Evolutionary conservation across 1,140 invertebrate species (phyloP).

Genomic region (Lordiphosa collinella): DNA sequence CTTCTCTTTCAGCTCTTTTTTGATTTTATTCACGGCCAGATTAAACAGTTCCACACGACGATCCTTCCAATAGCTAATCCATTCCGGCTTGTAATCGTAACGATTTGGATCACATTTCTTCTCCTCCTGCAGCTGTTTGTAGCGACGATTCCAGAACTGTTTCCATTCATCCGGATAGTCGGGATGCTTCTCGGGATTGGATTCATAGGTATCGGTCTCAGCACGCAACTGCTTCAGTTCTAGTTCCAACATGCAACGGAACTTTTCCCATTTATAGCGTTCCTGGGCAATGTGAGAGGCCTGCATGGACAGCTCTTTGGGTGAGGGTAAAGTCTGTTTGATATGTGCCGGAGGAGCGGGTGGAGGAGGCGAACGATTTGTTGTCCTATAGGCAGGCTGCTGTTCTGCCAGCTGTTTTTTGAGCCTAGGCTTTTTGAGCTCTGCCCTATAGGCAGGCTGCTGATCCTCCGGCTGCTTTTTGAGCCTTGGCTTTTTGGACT

Average conservation of each 20-base stretch:
- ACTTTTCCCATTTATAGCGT: slow-evolving; percentile 82
- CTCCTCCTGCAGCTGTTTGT: slow-evolving; percentile 88
- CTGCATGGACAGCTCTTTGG: slow-evolving; percentile 70
- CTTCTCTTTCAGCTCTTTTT: slow-evolving; percentile 81
- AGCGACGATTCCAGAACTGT: slow-evolving; percentile 89
- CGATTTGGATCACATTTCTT: slow-evolving; percentile 88
- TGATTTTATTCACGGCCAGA: slow-evolving; percentile 77
- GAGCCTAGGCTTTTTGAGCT: background rate
- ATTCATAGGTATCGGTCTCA: slow-evolving; percentile 86
- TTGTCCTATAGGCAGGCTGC: slow-evolving; percentile 38
- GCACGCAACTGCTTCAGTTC: slow-evolving; percentile 80
- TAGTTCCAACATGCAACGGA: slow-evolving; percentile 77
- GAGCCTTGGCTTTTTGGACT: background rate
- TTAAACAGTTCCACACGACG: slow-evolving; percentile 88
- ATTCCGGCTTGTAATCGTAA: slow-evolving; percentile 92
- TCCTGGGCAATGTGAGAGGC: slow-evolving; percentile 78
- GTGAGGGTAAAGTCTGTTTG: slow-evolving; percentile 57
- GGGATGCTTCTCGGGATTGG: slow-evolving; percentile 92
- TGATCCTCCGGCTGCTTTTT: slow-evolving; percentile 18
- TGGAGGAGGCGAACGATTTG: slow-evolving; percentile 53
- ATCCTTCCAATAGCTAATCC: slow-evolving; percentile 91
- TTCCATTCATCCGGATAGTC: slow-evolving; percentile 93
- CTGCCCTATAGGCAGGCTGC: background rate
- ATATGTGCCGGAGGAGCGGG: background rate
- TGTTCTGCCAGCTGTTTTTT: slow-evolving; percentile 28